Base-by-base conservation (phyloP, 2,797 vertebrate genomes). In the Megalops cyprinoides region DNA sequence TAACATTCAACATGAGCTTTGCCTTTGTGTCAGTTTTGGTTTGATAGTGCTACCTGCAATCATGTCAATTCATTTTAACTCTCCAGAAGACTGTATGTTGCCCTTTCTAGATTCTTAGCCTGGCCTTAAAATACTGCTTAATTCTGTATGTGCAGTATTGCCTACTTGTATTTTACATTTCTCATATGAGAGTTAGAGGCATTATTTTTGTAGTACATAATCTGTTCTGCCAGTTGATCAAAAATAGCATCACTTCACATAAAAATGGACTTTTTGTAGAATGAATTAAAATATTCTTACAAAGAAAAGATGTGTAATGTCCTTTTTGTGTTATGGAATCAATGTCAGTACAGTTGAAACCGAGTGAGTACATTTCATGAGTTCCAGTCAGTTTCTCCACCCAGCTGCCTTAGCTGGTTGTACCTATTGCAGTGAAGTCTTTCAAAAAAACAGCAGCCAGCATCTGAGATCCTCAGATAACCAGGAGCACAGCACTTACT, bases 121-220 rank as follows among this genome's bases (percentile, higher is more conserved):
- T 74, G 55, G 53, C 78, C 69, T 79, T 73, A 71, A 76, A 74
- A 46, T 74, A 49, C 42, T 60, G 53, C 48, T 49, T 74, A 18
- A 56, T 44, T 20, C 10, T 48, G 49, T 49, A 46, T 69, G n/a
- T 74, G 9, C 46, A 48, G 46, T 49, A 31, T 28, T 58, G 12
- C 20, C 69, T 20, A 49, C 48, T 78, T 48, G 60, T 78, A 77
- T 81, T 81, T 67, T 58, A 73, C 25, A 53, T 67, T 65, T 65
- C 73, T 31, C 56, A n/a, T 39, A n/a, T 31, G 15, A 39, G 34
- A 74, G 55, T 71, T 51, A 18, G 28, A 75, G n/a, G 71, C 53
- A 79, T 74, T 67, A 74, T 82, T 82, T 82, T 75, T 79, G 34
- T 76, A 81, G 80, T 10, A 67, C 74, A 8, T 55, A n/a, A 76